Conservation (phyloP, 2,888 invertebrate genomes). For the Limenitis camilla region DNA sequence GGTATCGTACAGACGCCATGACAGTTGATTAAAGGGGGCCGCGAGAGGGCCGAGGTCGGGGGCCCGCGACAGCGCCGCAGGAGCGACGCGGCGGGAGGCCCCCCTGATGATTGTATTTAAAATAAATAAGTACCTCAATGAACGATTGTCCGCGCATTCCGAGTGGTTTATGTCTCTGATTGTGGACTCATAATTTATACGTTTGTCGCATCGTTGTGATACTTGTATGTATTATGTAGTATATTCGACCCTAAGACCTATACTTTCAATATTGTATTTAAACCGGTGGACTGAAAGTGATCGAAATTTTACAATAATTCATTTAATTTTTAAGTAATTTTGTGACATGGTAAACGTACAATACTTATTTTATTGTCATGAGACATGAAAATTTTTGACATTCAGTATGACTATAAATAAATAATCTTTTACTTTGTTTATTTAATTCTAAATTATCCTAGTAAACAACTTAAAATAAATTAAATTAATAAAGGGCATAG, state of each 20-base stretch:
- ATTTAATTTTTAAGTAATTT: too few species aligned
- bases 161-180: conserved; percentile 51
- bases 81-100: conserved; percentile 61
- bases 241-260: conserved; percentile 4
- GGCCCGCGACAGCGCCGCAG: conserved; percentile 69
- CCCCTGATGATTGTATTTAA: conserved; percentile 74
- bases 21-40: conserved; percentile 75
- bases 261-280: too few species aligned
- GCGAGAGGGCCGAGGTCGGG: conserved; percentile 66
- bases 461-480: too few species aligned
- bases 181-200: conserved; percentile 50
- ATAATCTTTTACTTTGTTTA: too few species aligned
- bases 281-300: too few species aligned
- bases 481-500: too few species aligned
- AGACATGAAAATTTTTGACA: too few species aligned
- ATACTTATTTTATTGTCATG: too few species aligned
- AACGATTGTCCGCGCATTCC: conserved; percentile 68
- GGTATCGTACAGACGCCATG: conserved; percentile 59
- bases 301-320: too few species aligned
- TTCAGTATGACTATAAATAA: too few species aligned
- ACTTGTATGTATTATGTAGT: conserved; percentile 2
- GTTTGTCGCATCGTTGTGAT: conserved; percentile 23
- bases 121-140: conserved; percentile 75
- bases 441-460: too few species aligned
- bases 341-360: too few species aligned